Percentiles rank a stretch among this genome's conserved stretches.
Conservation (phyloP, 2,113 vertebrate species). For the Aspiorhynchus laticeps region DNA sequence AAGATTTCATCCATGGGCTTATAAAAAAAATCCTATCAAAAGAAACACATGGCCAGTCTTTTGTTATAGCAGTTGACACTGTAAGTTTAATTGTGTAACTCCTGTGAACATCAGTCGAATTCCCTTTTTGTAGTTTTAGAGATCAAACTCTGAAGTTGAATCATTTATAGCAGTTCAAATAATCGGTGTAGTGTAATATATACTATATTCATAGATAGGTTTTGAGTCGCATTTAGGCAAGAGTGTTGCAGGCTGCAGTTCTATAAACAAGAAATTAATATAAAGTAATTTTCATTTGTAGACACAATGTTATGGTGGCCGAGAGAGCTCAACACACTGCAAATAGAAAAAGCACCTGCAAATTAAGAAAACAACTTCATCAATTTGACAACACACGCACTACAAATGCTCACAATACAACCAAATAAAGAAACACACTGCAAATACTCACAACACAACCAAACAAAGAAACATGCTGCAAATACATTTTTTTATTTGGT, state of each 20-base stretch:
- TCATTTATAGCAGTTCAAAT: neutral
- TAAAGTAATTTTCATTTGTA: neutral
- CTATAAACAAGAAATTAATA: neutral
- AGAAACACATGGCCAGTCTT: neutral
- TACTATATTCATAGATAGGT: neutral
- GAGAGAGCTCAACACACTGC: too few relatives aligned
- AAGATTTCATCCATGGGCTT: too few relatives aligned
- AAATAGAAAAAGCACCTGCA: too few relatives aligned
- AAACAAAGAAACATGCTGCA: too few relatives aligned
- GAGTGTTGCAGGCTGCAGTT: neutral
- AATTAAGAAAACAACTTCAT: too few relatives aligned
- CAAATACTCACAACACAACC: too few relatives aligned
- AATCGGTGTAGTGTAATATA: neutral
- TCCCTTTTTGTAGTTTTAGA: neutral
- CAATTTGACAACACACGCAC: too few relatives aligned
- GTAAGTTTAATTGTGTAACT: neutral
- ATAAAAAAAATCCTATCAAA: neutral
- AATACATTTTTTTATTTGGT: too few relatives aligned
- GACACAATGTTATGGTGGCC: too few relatives aligned
- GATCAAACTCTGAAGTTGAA: neutral
- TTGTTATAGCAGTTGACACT: neutral
- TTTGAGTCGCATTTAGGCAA: neutral
- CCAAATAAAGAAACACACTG: too few relatives aligned
- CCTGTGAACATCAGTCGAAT: neutral
- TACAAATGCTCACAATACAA: too few relatives aligned